Evolutionary conservation across 1,140 invertebrate species (phyloP).

Genomic region (Marisa cornuarietis): DNA sequence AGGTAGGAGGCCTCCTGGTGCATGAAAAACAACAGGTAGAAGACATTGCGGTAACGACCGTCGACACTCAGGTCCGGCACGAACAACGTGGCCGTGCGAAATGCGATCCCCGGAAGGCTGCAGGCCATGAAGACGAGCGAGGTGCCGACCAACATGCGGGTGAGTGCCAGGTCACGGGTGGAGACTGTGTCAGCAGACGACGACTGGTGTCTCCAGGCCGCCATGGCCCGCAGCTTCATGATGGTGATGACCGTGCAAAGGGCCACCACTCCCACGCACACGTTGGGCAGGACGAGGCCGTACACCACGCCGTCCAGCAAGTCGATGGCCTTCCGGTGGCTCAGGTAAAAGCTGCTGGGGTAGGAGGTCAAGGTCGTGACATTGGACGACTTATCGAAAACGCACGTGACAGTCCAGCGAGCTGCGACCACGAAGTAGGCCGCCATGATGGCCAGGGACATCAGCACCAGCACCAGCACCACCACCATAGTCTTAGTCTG

Average conservation of each 20-base stretch:
- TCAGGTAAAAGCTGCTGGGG: slow-evolving; percentile 10
- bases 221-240: background rate
- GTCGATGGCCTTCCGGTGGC: background rate
- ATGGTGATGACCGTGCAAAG: background rate
- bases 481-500: background rate
- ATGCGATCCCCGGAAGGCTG: background rate
- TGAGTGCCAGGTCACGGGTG: slow-evolving; percentile 7
- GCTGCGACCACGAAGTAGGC: background rate
- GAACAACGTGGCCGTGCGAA: background rate
- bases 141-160: slow-evolving; percentile 6
- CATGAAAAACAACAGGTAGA: background rate
- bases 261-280: background rate
- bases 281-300: background rate
- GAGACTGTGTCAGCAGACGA: background rate
- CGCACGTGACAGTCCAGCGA: background rate
- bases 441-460: background rate
- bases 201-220: background rate
- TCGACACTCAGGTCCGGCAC: slow-evolving; percentile 1
- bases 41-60: slow-evolving; percentile 10
- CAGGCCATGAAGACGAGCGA: slow-evolving; percentile 6
- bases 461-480: background rate
- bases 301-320: background rate
- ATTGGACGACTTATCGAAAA: background rate
- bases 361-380: too few relatives aligned
- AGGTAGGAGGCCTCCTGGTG: background rate